Conservation (phyloP, 2,888 invertebrate genomes). For the Aporophyla lueneburgensis region DNA sequence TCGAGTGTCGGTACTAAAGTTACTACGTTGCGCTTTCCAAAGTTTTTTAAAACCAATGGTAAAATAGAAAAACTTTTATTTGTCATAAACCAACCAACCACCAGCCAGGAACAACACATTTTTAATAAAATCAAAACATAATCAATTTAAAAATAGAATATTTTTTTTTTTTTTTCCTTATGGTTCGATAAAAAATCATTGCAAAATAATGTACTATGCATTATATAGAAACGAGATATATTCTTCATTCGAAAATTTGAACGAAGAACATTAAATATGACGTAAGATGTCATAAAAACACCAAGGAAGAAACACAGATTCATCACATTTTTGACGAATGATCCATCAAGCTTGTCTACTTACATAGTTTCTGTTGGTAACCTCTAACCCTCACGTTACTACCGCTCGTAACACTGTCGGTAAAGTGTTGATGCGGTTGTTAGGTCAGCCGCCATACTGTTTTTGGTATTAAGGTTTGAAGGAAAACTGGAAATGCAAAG, state of each 20-base stretch:
- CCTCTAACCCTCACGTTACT: constrained; percentile 35
- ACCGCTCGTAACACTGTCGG: constrained; percentile 13
- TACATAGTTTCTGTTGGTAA: constrained; percentile 7
- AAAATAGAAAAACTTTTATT: neutral
- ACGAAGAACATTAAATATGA: neutral
- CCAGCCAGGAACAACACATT: too few species aligned
- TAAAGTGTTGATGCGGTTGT: neutral
- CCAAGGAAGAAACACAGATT: neutral
- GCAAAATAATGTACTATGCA: too few species aligned
- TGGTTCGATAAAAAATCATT: too few species aligned
- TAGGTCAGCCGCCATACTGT: constrained; percentile 3
- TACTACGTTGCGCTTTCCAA: neutral
- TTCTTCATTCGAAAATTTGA: neutral
- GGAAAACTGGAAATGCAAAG: neutral
- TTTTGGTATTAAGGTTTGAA: neutral
- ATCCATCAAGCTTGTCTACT: constrained; percentile 27
- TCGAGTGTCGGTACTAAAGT: neutral
- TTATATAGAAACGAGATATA: neutral
- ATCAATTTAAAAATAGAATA: too few species aligned
- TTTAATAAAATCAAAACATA: neutral
- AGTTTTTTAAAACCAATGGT: neutral
- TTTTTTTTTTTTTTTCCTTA: neutral
- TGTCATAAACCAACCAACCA: too few species aligned
- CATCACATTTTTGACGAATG: constrained; percentile 11
- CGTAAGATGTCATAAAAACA: constrained; percentile 7